phyloP scores from a whole-genome alignment of 2,888 invertebrate genomes.

The Sinelater perroti region DNA sequence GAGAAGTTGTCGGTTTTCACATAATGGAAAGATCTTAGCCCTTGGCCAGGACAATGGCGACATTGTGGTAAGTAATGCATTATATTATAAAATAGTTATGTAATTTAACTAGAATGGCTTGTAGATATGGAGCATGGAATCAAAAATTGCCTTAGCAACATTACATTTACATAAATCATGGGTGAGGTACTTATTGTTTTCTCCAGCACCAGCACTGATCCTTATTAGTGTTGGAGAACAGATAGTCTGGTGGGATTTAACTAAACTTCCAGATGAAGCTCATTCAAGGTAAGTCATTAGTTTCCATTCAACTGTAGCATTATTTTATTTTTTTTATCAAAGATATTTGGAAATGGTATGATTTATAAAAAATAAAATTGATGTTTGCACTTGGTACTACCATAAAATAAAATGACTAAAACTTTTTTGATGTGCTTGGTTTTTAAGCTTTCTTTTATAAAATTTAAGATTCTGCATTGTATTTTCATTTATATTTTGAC shows the following conservation, averaged over 20 bases:
- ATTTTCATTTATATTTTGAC: too few relatives aligned
- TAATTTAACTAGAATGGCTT: conserved; percentile 38
- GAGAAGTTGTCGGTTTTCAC: conserved; percentile 56
- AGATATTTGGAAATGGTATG: too few relatives aligned
- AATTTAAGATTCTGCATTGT: too few relatives aligned
- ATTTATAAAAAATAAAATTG: too few relatives aligned
- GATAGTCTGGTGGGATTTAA: conserved; percentile 67
- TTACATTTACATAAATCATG: conserved; percentile 65
- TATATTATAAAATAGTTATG: background rate
- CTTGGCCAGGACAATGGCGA: conserved; percentile 70
- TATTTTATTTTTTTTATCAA: too few relatives aligned
- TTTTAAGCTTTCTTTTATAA: too few relatives aligned
- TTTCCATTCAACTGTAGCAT: background rate
- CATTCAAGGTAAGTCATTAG: conserved; percentile 23
- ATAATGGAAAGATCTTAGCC: conserved; percentile 68
- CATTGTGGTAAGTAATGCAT: conserved; percentile 65
- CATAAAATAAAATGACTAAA: too few relatives aligned
- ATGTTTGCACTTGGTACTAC: too few relatives aligned
- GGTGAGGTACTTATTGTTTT: conserved; percentile 65
- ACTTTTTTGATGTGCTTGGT: too few relatives aligned
- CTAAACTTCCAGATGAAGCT: conserved; percentile 33
- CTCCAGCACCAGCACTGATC: conserved; percentile 62
- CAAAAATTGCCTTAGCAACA: conserved; percentile 57
- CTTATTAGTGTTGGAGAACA: conserved; percentile 67
- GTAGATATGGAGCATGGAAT: conserved; percentile 64